These are phyloP conservation scores for Cotesia vestalis DNA, from an alignment of 1,140 invertebrate genomes.

Conservation along the genomic window DNA sequence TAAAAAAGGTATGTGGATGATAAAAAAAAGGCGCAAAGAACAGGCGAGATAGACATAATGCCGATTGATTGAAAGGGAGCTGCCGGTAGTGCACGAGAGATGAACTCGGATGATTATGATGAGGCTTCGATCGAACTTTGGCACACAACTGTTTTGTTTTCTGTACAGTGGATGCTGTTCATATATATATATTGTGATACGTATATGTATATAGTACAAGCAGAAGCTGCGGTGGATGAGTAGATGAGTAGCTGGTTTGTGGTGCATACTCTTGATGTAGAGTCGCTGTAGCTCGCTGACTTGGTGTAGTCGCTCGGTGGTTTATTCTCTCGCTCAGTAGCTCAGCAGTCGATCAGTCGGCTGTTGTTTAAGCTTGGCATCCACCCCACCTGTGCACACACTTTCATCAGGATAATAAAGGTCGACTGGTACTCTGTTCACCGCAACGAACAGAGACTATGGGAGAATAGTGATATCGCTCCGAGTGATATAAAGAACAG, in stretches of 20 bases:
- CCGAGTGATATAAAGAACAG: slow-evolving; percentile 29
- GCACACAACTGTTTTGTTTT: slow-evolving; percentile 20
- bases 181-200: not conserved
- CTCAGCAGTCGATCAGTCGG: slow-evolving; percentile 4
- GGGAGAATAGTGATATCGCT: slow-evolving; percentile 28
- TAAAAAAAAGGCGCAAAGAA: not conserved
- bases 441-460: slow-evolving; percentile 25
- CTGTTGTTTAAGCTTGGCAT: slow-evolving; percentile 23
- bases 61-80: slow-evolving; percentile 12
- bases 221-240: no score
- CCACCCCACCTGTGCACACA: not conserved
- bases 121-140: slow-evolving; percentile 25
- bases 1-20: not conserved
- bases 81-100: slow-evolving; percentile 11
- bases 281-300: no score
- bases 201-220: not conserved
- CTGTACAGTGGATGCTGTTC: not conserved
- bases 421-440: slow-evolving; percentile 23
- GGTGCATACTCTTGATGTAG: no score
- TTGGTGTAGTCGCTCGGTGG: no score
- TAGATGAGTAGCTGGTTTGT: no score
- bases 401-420: slow-evolving; percentile 26
- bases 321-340: no score
- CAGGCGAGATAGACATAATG: slow-evolving; percentile 14
- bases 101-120: not conserved